Percentiles rank a stretch among this genome's conserved stretches.
phyloP scores from a whole-genome alignment of 1,140 invertebrate genomes.

The Drosophila truncata region DNA sequence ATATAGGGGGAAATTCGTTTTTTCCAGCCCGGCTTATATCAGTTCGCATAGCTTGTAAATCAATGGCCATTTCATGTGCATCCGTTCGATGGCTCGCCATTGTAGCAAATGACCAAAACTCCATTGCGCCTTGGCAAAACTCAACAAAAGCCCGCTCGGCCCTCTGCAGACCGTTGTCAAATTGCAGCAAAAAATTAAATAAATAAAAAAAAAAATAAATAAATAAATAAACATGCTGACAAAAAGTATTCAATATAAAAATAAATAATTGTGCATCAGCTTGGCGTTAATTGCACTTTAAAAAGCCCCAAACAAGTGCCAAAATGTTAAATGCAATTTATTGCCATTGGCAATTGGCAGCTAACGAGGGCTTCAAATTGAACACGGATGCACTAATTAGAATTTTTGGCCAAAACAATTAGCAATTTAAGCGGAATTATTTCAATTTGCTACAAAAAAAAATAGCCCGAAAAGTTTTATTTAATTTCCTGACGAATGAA shows the following conservation, averaged over 20 bases:
- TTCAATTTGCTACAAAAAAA: constrained; percentile 40
- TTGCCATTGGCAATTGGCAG: constrained; percentile 45
- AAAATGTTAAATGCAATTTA: constrained; percentile 73
- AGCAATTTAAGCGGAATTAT: constrained; percentile 54
- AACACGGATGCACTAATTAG: constrained; percentile 62
- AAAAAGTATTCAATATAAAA: constrained; percentile 31
- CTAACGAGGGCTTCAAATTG: constrained; percentile 52
- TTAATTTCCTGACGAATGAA: constrained; percentile 26
- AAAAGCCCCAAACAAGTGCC: constrained; percentile 57
- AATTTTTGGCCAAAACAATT: constrained; percentile 65
- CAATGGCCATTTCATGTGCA: constrained; percentile 69
- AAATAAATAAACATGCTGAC: constrained; percentile 9
- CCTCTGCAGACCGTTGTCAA: constrained; percentile 43
- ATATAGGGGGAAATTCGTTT: constrained; percentile 36
- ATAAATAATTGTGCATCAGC: constrained; percentile 58
- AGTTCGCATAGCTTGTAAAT: constrained; percentile 61
- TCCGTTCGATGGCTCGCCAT: constrained; percentile 50
- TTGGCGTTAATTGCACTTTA: constrained; percentile 70
- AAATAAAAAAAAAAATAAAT: not conserved
- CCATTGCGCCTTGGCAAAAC: constrained; percentile 51
- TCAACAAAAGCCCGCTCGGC: constrained; percentile 48
- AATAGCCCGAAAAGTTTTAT: constrained; percentile 25
- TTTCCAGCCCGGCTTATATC: constrained; percentile 38
- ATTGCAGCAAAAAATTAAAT: constrained; percentile 20
- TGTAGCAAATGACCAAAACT: constrained; percentile 50